Base-by-base conservation (phyloP, 2,113 vertebrate genomes). In the Talpa occidentalis region DNA sequence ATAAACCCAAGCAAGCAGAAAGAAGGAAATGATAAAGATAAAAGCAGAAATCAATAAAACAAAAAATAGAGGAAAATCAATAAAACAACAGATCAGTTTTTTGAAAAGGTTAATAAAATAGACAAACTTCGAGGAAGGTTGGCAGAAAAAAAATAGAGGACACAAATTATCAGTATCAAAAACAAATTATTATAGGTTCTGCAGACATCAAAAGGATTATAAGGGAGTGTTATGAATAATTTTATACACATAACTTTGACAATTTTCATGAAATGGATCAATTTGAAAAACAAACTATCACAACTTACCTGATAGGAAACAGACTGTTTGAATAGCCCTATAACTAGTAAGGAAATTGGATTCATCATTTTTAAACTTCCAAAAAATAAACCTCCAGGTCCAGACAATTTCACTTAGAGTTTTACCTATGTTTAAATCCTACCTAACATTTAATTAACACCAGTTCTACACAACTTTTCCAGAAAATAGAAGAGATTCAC, bases 21-120 rank as follows among this genome's bases (percentile, higher is more conserved):
- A 47, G n/a, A 94, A 91, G 40, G 64, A 59, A 93, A 86, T 49
- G 72, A 79, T 32, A 54, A 86, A 56, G 35, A 91, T 60, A 76
- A 69, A 89, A 64, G 11, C 47, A 76, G 32, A 95, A 88, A 56
- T 54, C 22, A 52, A 35, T 42, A 78, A 88, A 84, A 83, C 3
- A 76, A 83, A 82, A 76, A 70, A 40, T 14, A 72, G 22, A 30
- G n/a, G 42, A 80, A 69, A 82, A 54, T 52, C 60, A 91, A 72
- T 72, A 37, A 86, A 88, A 85, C 16, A 32, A 90, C 79, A 24
- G 59, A 40, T 16, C 67, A 4, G 28, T 8, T 64, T 62, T 54
- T 67, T 60, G 2, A 0, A 89, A 92, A 64, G 5, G 54, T 81
- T 59, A 77, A 72, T 85, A 95, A 72, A 85, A 77, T 3, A 24